Conservation (phyloP, 2,888 invertebrate species). For the Endomychus coccineus region DNA sequence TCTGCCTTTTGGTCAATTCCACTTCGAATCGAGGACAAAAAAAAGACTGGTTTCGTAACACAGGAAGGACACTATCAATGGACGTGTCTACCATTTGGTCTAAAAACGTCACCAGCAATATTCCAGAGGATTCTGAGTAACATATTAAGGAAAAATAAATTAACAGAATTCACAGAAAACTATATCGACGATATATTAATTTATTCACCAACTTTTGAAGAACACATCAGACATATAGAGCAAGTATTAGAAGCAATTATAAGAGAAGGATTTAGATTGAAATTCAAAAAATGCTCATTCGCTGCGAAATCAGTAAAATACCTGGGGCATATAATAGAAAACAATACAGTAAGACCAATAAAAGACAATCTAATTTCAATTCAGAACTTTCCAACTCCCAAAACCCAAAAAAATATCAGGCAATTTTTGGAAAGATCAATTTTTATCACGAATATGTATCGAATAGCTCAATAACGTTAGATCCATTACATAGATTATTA, state of each 20-base stretch:
- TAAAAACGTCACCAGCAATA: slow-evolving; percentile 22
- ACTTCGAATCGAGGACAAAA: slow-evolving; percentile 28
- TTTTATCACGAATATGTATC: too few species aligned
- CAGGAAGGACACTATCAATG: slow-evolving; percentile 24
- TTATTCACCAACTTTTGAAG: slow-evolving; percentile 20
- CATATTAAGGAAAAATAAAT: slow-evolving; percentile 17
- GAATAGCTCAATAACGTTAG: too few species aligned
- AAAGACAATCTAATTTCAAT: slow-evolving; percentile 17
- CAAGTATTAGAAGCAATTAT: slow-evolving; percentile 10
- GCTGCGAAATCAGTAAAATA: slow-evolving; percentile 12
- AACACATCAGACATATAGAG: slow-evolving; percentile 19
- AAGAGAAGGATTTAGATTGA: slow-evolving; percentile 15
- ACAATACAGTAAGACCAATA: slow-evolving; percentile 12
- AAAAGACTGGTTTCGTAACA: slow-evolving; percentile 28
- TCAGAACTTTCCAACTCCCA: slow-evolving; percentile 12
- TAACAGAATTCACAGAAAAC: slow-evolving; percentile 17
- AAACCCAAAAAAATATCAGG: slow-evolving; percentile 17
- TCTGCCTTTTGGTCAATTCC: slow-evolving; percentile 38
- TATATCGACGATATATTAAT: slow-evolving; percentile 25
- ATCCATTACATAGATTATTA: too few species aligned
- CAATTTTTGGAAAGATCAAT: too few species aligned
- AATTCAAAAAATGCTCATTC: slow-evolving; percentile 15
- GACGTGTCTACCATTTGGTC: slow-evolving; percentile 22
- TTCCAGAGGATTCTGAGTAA: slow-evolving; percentile 20
- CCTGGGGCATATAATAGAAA: slow-evolving; percentile 14